Evolutionary conservation across 2,888 invertebrate genomes (phyloP).

Genomic region (Hyppa rectilinea): DNA sequence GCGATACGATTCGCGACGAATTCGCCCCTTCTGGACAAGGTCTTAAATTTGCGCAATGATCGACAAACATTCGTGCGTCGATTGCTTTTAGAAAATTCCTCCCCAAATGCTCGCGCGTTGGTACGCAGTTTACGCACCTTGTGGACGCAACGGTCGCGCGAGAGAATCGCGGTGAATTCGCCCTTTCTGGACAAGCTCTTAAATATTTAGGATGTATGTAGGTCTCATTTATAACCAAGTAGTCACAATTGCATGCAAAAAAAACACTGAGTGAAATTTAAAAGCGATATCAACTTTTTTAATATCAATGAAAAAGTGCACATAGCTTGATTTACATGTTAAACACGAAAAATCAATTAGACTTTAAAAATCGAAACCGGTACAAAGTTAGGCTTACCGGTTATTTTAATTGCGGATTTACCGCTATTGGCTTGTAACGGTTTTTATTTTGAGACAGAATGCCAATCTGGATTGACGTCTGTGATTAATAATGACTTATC

Average conservation of each 20-base stretch:
- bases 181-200: too few relatives aligned
- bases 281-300: background rate
- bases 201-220: too few relatives aligned
- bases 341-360: conserved; percentile 6
- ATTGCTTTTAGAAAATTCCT: too few relatives aligned
- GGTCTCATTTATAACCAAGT: background rate
- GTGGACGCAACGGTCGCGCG: too few relatives aligned
- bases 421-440: conserved; percentile 23
- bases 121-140: too few relatives aligned
- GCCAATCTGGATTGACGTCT: conserved; percentile 1
- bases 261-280: background rate
- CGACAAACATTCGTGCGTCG: too few relatives aligned
- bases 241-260: background rate
- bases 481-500: background rate
- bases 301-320: background rate
- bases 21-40: too few relatives aligned
- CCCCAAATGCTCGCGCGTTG: too few relatives aligned
- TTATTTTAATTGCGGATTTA: conserved; percentile 16
- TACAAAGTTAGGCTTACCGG: background rate
- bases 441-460: conserved; percentile 20
- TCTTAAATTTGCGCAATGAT: too few relatives aligned
- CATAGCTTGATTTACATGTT: background rate
- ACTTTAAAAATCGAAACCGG: conserved; percentile 1
- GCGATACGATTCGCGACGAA: too few relatives aligned
- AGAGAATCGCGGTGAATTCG: too few relatives aligned